Evolutionary conservation across 2,888 invertebrate species (phyloP), one percentile per base, ranked within the genome.

Genomic region (Petrolisthes cinctipes): DNA sequence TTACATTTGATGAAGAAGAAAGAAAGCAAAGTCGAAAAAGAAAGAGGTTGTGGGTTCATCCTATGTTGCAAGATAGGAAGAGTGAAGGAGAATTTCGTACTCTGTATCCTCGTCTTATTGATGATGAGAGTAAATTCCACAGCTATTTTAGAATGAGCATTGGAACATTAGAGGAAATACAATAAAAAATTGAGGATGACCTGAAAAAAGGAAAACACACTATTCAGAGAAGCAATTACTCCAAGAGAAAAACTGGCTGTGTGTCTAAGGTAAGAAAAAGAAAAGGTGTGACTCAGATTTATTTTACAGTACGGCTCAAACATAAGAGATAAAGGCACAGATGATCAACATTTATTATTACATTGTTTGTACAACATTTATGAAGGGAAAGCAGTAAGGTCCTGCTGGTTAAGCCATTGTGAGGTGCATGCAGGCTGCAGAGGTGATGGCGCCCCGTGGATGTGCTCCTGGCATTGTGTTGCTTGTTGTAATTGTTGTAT

Each of bases 161-260:
- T 57, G 56, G 83, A 56, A 83, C 78, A 57, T 78, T 78, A 66
- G 68, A 78, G 20, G 37, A 85, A 78, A 85, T 78, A 23, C 76
- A 51, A 66, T 85, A 61, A 17, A 85, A 78, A 76, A 85, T 61
- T 78, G 61, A 85, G 76, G 76, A 37, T 61, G 85, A 78, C 23
- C 66, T 85, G 66, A n/a, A 78, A 57, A 78, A 85, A 85, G 79
- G 85, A 79, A 78, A 85, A 85, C 78, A n/a, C 83, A 56, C 51
- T 66, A 56, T 84, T 84, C 17, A 84, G 78, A 84, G 76, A 84
- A 84, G 78, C 78, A 83, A 68, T 83, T 73, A 83, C 83, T 71
- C n/a, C 83, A 83, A 73, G 86, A 73, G 81, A 71, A 71, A 73
- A 20, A 53, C 20, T 81, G 9, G 68, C 56, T 81, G 73, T 81